A percentile compares a stretch with the other conserved stretches of the same genome.
phyloP scores from a whole-genome alignment of 2,888 invertebrate species.

The Drosophila falleni region DNA sequence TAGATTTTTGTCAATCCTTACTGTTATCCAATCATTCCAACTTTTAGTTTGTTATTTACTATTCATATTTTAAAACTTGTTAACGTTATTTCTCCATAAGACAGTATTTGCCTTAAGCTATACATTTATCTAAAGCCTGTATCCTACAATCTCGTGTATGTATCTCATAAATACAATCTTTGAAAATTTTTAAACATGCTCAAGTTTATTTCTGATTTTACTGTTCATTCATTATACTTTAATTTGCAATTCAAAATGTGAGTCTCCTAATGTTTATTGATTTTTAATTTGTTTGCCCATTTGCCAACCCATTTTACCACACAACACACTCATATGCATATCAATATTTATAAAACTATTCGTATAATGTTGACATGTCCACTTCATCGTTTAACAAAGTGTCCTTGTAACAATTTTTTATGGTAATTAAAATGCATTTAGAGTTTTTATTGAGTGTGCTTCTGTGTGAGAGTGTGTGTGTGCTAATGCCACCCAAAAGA shows the following conservation, averaged over 20 bases:
- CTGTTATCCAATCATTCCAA: constrained; percentile 31
- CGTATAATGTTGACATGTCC: constrained; percentile 28
- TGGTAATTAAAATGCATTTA: constrained; percentile 31
- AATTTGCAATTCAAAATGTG: constrained; percentile 10
- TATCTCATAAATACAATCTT: not conserved
- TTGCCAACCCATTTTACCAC: constrained; percentile 25
- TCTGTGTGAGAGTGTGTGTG: constrained; percentile 16
- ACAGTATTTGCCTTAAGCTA: constrained; percentile 27
- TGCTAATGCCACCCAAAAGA: constrained; percentile 24
- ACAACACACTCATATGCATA: constrained; percentile 32
- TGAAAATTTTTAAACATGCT: not conserved
- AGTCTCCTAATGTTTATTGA: constrained; percentile 6
- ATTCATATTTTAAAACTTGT: constrained; percentile 28
- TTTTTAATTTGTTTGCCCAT: constrained; percentile 14
- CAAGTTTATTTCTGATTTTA: not conserved
- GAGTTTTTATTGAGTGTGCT: constrained; percentile 11
- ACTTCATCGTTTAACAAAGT: constrained; percentile 50
- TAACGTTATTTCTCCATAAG: constrained; percentile 41
- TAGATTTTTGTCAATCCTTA: constrained; percentile 28
- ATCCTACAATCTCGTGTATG: not conserved
- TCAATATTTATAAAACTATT: constrained; percentile 19
- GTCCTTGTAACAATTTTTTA: constrained; percentile 52
- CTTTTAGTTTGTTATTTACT: constrained; percentile 35
- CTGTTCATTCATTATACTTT: not conserved
- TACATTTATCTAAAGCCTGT: constrained; percentile 22